phyloP scores from a whole-genome alignment of 2,113 vertebrate species.

The Cryptoleucopteryx plumbea region DNA sequence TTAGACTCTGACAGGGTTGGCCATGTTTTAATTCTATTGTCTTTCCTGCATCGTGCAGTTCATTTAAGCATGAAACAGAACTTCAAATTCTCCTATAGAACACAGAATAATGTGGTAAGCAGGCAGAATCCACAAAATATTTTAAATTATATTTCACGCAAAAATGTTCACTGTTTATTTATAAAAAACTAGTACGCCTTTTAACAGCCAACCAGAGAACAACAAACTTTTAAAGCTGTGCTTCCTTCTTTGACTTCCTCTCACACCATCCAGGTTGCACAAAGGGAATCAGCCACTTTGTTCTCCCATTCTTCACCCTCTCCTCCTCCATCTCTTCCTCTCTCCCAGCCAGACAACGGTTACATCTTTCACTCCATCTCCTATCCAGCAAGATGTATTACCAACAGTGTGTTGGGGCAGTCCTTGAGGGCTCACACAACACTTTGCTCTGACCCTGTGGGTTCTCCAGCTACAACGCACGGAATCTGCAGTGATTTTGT shows the following conservation, averaged over 20 bases:
- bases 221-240: neutral
- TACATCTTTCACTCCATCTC: neutral
- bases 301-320: neutral
- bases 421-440: neutral
- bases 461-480: neutral
- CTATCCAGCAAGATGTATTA: neutral
- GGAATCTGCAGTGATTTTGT: neutral
- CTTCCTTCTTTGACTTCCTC: neutral
- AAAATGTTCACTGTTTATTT: neutral
- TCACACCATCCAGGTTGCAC: neutral
- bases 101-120: neutral
- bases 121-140: neutral
- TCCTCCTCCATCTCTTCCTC: neutral
- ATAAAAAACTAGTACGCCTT: neutral
- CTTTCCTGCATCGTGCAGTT: neutral
- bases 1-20: neutral
- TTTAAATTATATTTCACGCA: neutral
- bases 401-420: neutral
- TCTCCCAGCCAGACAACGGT: accelerated
- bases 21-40: neutral
- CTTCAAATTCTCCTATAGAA: neutral
- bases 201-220: neutral
- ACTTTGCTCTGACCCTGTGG: too few relatives aligned
- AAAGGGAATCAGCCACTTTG: neutral
- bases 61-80: neutral